Percentiles rank a stretch among this genome's conserved stretches.
Evolutionary conservation across 2,797 vertebrate genomes (phyloP).

Genomic region (Peromyscus aztecus): DNA sequence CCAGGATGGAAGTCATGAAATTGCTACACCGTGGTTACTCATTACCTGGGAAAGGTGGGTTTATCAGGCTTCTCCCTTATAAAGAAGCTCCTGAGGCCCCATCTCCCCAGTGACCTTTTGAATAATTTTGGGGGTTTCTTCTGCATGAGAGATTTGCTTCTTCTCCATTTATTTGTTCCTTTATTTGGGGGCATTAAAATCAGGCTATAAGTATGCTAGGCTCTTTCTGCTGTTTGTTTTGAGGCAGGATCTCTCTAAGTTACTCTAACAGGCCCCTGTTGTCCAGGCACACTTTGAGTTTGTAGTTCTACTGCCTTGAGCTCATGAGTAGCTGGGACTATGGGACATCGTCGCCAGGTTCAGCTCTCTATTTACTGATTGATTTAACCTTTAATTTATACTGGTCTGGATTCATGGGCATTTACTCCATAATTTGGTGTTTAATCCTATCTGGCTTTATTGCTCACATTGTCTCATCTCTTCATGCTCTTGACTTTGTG

Average conservation of each 20-base stretch:
- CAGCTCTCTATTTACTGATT: not conserved
- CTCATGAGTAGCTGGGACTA: not conserved
- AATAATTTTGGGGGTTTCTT: not conserved
- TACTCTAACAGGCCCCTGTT: not conserved
- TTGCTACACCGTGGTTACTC: not conserved
- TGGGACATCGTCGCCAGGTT: not conserved
- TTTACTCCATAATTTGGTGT: not conserved
- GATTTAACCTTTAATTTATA: not conserved
- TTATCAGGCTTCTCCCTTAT: not conserved
- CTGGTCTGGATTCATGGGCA: not conserved
- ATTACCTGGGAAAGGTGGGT: not conserved
- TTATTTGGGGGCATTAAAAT: not conserved
- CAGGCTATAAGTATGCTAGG: not conserved
- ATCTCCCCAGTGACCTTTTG: not conserved
- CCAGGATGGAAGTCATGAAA: not conserved
- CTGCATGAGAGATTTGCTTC: not conserved
- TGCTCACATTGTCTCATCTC: not conserved
- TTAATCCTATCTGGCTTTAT: not conserved
- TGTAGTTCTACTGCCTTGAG: not conserved
- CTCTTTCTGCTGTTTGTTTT: not conserved
- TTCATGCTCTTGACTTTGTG: not conserved
- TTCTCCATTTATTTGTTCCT: not conserved
- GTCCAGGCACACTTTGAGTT: not conserved
- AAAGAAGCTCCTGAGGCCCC: not conserved
- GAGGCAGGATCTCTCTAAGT: not conserved